Conservation (phyloP, 2,888 invertebrate genomes). For the Pimpla rufipes region DNA sequence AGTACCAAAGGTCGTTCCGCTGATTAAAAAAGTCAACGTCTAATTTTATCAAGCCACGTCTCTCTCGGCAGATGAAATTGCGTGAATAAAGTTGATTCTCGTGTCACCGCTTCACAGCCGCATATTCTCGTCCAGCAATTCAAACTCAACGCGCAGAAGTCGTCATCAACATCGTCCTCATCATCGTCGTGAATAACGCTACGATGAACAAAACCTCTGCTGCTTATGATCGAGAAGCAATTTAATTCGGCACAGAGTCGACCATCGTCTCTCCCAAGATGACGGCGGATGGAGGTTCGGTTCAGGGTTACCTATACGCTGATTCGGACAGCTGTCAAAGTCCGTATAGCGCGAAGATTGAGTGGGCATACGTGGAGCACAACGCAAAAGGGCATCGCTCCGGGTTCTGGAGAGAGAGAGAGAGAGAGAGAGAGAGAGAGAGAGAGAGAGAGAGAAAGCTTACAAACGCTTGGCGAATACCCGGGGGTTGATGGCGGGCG, state of each 20-base stretch:
- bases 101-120: no score
- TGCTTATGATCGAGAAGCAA: conserved; percentile 18
- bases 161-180: no score
- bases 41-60: no score
- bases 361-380: conserved; percentile 79
- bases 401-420: conserved; percentile 43
- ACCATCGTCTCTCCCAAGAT: no score
- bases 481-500: conserved; percentile 75
- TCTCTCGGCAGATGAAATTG: no score
- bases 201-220: no score
- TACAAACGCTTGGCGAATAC: conserved; percentile 51
- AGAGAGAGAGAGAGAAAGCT: conserved; percentile 24
- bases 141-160: background rate
- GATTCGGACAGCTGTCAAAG: conserved; percentile 82
- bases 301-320: conserved; percentile 65
- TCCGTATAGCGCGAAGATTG: conserved; percentile 78
- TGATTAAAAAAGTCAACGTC: no score
- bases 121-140: no score
- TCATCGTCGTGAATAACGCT: no score
- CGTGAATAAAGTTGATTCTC: no score
- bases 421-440: background rate
- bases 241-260: conserved; percentile 49
- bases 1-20: no score
- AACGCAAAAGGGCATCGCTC: conserved; percentile 78
- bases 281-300: conserved; percentile 49